phyloP scores from a whole-genome alignment of 1,140 invertebrate genomes.

The Gerris buenoi region DNA sequence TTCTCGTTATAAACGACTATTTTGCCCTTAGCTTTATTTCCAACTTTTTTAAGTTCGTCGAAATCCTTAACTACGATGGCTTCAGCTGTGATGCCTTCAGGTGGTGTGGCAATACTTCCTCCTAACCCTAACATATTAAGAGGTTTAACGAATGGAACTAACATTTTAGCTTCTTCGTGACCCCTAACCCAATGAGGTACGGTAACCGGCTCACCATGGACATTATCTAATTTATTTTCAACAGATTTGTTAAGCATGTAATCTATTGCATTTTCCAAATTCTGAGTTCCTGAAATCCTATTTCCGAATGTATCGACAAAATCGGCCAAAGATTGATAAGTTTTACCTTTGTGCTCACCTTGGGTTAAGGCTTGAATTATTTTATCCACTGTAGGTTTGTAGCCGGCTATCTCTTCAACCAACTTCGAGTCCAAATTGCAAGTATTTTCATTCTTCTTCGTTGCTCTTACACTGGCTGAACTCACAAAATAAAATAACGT shows the following conservation, averaged over 20 bases:
- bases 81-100: slow-evolving; percentile 48
- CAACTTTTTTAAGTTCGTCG: slow-evolving; percentile 39
- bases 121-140: slow-evolving; percentile 18
- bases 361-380: slow-evolving; percentile 41
- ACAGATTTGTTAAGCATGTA: slow-evolving; percentile 18
- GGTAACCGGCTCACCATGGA: slow-evolving; percentile 20
- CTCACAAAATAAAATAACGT: background rate
- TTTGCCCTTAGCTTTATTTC: slow-evolving; percentile 41
- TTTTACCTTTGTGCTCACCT: slow-evolving; percentile 39
- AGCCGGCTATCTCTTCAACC: slow-evolving; percentile 39
- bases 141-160: slow-evolving; percentile 14
- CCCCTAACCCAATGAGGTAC: slow-evolving; percentile 21
- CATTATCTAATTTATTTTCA: slow-evolving; percentile 18
- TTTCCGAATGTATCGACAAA: slow-evolving; percentile 61
- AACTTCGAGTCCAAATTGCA: background rate
- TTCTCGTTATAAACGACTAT: slow-evolving; percentile 60
- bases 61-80: slow-evolving; percentile 51
- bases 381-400: slow-evolving; percentile 35
- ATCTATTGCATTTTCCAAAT: slow-evolving; percentile 24
- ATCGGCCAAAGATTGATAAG: slow-evolving; percentile 43
- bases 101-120: slow-evolving; percentile 40
- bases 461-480: background rate
- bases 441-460: background rate
- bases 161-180: slow-evolving; percentile 4
- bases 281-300: slow-evolving; percentile 39